Base-by-base conservation (phyloP, 2,113 vertebrate genomes). In the Ictalurus furcatus region DNA sequence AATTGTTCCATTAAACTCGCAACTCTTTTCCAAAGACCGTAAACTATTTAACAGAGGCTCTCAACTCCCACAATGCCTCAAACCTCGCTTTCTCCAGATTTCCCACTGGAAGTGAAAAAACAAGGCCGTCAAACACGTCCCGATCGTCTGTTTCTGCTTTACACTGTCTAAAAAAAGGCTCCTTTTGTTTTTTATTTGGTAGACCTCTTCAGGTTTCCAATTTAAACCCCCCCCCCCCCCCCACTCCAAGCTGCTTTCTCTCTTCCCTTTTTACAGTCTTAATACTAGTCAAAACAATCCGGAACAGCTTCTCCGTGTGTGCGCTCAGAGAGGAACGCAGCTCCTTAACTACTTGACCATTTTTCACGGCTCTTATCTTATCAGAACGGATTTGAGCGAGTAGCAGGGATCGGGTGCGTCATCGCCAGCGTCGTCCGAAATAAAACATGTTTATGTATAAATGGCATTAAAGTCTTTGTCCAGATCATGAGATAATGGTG, bases 11-110 rank as follows among this genome's bases (percentile, higher is more conserved):
- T 94, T 90, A 85, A 91, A 87, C 91, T 88, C 79, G 58, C 71
- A 90, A 91, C 91, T 92, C 92, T 90, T 94, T 93, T 92, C 92
- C 93, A 91, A 78, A 14, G 59, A 81, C 90, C 63, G 71, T 92
- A 91, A 94, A 94, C 16, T 19, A 17, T 84, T 63, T 63, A 6
- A 86, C 1, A 40, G 59, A 85, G 44, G 83, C 69, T 63, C 34
- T n/a, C 37, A 25, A 74, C 58, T 44, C 54, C 21, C 81, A 28
- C 81, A 16, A 63, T 7, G 34, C 6, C 21, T 63, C 79, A 3
- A 21, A n/a, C 34, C 17, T 85, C 40, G 21, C 58, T 85, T 13
- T 67, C 59, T 23, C 65, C 79, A 83, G 65, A 85, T 67, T 82
- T 86, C 86, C 89, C 65, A 34, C 28, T 40, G 82, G 59, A 73